A percentile compares a stretch with the other conserved stretches of the same genome.
These are phyloP conservation scores for Drosophila ustulata DNA, from an alignment of 2,888 invertebrate species.

Conservation along the genomic window DNA sequence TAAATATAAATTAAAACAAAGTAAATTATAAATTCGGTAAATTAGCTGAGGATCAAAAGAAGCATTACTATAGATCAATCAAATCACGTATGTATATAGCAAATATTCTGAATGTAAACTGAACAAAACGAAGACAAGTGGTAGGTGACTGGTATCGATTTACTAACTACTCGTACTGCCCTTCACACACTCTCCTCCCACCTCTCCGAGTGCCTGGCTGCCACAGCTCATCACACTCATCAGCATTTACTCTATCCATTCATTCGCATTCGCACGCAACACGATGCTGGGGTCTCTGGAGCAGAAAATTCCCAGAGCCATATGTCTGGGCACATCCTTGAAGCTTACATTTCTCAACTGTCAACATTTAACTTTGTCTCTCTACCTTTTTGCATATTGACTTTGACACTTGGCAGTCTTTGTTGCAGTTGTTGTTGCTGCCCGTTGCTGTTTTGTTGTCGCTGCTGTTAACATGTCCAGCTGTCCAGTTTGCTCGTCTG, in stretches of 20 bases:
- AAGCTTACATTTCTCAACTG: slow-evolving; percentile 81
- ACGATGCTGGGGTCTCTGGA: slow-evolving; percentile 13
- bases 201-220: background rate
- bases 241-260: slow-evolving; percentile 25
- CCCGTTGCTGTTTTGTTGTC: slow-evolving; percentile 37
- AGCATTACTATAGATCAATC: slow-evolving; percentile 5
- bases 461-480: slow-evolving; percentile 76
- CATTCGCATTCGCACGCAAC: slow-evolving; percentile 31
- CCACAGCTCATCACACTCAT: slow-evolving; percentile 9
- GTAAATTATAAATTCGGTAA: background rate
- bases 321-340: slow-evolving; percentile 71
- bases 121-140: slow-evolving; percentile 1
- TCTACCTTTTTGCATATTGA: slow-evolving; percentile 77
- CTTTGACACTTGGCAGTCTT: slow-evolving; percentile 78
- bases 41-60: slow-evolving; percentile 2
- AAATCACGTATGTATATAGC: background rate
- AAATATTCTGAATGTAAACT: slow-evolving; percentile 1
- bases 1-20: too few relatives aligned
- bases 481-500: slow-evolving; percentile 34
- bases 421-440: slow-evolving; percentile 26
- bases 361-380: slow-evolving; percentile 76
- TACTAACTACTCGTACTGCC: slow-evolving; percentile 1
- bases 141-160: slow-evolving; percentile 21
- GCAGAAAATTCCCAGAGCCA: slow-evolving; percentile 47
- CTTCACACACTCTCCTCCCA: background rate